Percentiles rank a stretch among this genome's conserved stretches.
Evolutionary conservation across 2,888 invertebrate species (phyloP).

Genomic region (Orthonevra nobilis): DNA sequence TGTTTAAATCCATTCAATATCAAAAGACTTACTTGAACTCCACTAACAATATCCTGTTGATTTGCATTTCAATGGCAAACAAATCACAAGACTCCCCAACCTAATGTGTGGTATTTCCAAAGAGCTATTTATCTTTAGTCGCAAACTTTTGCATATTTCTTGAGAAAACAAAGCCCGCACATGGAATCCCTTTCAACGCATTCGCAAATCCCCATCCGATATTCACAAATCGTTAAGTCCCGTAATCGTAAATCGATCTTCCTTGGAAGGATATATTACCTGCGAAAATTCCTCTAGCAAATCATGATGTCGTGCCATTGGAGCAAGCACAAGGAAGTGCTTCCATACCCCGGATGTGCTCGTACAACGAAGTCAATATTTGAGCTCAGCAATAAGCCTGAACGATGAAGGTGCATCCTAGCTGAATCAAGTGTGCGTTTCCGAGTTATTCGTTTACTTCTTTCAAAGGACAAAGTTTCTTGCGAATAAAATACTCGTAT

Average conservation of each 20-base stretch:
- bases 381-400: constrained; percentile 56
- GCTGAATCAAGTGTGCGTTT: constrained; percentile 55
- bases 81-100: constrained; percentile 47
- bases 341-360: constrained; percentile 53
- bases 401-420: constrained; percentile 65
- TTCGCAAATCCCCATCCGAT: constrained; percentile 51
- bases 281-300: constrained; percentile 58
- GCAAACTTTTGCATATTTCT: constrained; percentile 65
- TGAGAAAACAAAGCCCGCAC: constrained; percentile 55
- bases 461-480: constrained; percentile 62
- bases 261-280: constrained; percentile 68
- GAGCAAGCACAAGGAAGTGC: constrained; percentile 32
- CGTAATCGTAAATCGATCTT: constrained; percentile 69
- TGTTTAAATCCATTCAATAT: too few species aligned
- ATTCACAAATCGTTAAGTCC: constrained; percentile 69
- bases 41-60: constrained; percentile 65
- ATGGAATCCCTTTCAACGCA: constrained; percentile 44
- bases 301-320: constrained; percentile 52
- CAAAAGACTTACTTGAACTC: constrained; percentile 43
- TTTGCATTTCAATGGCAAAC: constrained; percentile 68
- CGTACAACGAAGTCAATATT: constrained; percentile 55
- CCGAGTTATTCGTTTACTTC: constrained; percentile 24
- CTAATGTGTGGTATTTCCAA: constrained; percentile 55
- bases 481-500: constrained; percentile 57
- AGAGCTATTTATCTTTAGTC: constrained; percentile 70